A percentile compares a stretch with the other conserved stretches of the same genome.
Conservation (phyloP, 2,797 vertebrate genomes). For the Neomorphus geoffroyi region DNA sequence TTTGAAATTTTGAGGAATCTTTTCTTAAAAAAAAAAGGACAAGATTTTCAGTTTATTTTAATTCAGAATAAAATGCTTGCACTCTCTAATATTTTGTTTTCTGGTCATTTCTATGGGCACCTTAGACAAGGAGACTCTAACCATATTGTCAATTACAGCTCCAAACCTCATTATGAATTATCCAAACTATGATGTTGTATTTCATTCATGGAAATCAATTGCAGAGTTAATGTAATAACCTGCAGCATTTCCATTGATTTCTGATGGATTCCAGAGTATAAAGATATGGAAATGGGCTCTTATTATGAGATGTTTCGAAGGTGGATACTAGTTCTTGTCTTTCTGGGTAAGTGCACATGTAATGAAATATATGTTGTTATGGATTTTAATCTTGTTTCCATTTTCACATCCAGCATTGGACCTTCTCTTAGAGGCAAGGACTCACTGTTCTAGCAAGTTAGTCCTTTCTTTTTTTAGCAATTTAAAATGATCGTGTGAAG, state of each 20-base stretch:
- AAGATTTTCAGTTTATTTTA: neutral
- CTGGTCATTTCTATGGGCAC: neutral
- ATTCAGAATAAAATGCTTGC: neutral
- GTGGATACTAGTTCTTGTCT: neutral
- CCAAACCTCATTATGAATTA: neutral
- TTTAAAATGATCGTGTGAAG: neutral
- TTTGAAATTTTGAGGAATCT: neutral
- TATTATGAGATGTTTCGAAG: neutral
- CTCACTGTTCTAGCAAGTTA: neutral
- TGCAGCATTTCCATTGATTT: neutral
- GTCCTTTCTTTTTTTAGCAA: neutral
- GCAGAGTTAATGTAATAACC: neutral
- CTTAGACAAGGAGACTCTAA: neutral
- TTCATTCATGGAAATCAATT: neutral
- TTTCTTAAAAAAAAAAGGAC: neutral
- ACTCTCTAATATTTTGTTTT: neutral
- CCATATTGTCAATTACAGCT: neutral
- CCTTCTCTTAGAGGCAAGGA: constrained; percentile 3
- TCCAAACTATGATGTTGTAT: neutral
- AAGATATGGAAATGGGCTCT: neutral
- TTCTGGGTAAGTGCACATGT: neutral
- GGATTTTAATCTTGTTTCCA: neutral
- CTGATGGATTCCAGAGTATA: neutral
- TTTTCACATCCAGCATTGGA: neutral
- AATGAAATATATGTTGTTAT: neutral